These are phyloP conservation scores for Eupithecia pulchellata DNA, from an alignment of 2,888 invertebrate species.

Conservation along the genomic window DNA sequence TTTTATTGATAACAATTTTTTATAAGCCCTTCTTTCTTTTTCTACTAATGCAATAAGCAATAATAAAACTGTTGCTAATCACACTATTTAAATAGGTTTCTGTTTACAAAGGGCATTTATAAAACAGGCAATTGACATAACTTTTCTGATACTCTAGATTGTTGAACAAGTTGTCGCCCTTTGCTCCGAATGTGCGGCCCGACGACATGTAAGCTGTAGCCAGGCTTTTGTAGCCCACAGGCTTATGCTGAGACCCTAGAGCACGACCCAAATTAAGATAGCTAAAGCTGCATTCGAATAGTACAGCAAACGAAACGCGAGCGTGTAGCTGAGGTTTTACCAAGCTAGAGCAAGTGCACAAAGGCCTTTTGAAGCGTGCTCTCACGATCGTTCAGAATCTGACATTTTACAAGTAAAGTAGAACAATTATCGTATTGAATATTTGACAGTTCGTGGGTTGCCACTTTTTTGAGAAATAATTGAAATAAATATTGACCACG, in stretches of 20 bases:
- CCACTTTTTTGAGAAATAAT: too few species aligned
- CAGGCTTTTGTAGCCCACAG: constrained; percentile 43
- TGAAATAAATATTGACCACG: too few species aligned
- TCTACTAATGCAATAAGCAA: too few species aligned
- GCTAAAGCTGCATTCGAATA: constrained; percentile 7
- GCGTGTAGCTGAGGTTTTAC: not conserved
- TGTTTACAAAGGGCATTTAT: not conserved
- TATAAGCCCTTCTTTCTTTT: too few species aligned
- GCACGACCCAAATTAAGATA: constrained; percentile 61
- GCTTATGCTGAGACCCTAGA: constrained; percentile 76
- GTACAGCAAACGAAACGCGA: not conserved
- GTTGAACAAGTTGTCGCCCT: constrained; percentile 82
- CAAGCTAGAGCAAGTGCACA: not conserved
- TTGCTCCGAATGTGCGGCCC: constrained; percentile 72
- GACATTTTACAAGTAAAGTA: too few species aligned
- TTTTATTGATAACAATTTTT: not conserved
- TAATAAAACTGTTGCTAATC: too few species aligned
- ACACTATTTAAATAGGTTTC: not conserved
- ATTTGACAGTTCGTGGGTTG: too few species aligned
- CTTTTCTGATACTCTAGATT: constrained; percentile 75
- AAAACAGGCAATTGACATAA: constrained; percentile 35
- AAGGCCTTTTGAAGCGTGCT: not conserved
- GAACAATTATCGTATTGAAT: too few species aligned
- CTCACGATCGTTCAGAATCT: not conserved
- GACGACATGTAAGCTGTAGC: constrained; percentile 79